Evolutionary conservation across 1,140 invertebrate species (phyloP), one percentile per base, ranked within the genome.

Genomic region (Brachionus plicatilis): DNA sequence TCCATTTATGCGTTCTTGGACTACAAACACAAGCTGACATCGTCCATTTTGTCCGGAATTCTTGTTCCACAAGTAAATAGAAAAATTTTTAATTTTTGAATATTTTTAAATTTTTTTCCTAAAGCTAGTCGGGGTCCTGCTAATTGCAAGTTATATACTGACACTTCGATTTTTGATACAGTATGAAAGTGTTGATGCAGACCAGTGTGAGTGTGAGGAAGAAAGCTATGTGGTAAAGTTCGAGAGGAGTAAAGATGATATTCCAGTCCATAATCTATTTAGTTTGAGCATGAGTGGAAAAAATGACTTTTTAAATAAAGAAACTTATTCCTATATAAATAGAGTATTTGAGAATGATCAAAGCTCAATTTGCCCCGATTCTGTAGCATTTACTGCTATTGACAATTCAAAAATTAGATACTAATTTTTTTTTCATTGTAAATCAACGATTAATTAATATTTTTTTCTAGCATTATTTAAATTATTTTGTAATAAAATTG

Each of bases 1-100:
- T 80, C 76, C 17, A 80, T 80, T 65, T 80, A 80, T 17, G 27
- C 76, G 17, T 80, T 80, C 53, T 65, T 80, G 27, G 76, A 80
- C 45, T 80, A 80, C 17, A 80, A 80, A 37, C 76, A 80, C 41
- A 80, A 56, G 53, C 27, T 80, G 20, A 80, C 76, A 12, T 56
- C 76, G 4, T 80, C 76, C 2, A 20, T 80, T 33, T 56, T 80
- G 20, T 53, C 56, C 11, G 76, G 76, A 14, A 65, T 80, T 37
- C n/a, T 80, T 3, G 45, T 80, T 37, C 76, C 76, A 7, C 50
- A 80, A 65, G 75, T 78, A 33, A 5, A 8, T n/a, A 33, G 7
- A 47, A 29, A 56, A 47, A 47, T 78, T 50, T n/a, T 20, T 27
- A 8, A 78, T 20, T 20, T 41, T 41, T 47, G 3, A 75, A 33